Conservation (phyloP, 2,888 invertebrate species). For the Agrypnus murinus region DNA sequence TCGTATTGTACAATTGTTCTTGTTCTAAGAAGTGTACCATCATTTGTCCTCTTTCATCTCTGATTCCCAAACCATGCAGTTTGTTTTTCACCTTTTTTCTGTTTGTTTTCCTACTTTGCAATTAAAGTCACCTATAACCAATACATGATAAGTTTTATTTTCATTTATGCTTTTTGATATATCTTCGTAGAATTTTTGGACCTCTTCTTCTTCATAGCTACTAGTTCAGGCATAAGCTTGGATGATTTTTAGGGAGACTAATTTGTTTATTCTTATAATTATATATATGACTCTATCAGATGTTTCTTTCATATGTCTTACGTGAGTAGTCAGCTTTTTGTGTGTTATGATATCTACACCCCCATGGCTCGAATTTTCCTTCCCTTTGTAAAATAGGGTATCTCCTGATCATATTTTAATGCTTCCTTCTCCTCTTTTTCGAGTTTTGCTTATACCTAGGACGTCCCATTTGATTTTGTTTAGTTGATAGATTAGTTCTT, state of each 20-base stretch:
- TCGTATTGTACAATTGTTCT: neutral
- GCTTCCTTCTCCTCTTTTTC: neutral
- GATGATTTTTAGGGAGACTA: conserved; percentile 5
- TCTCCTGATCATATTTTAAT: neutral
- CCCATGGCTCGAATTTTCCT: conserved; percentile 3
- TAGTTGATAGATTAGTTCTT: too few relatives aligned
- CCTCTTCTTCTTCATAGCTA: neutral
- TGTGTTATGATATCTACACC: neutral
- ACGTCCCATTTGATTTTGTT: too few relatives aligned
- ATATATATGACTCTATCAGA: conserved; percentile 13
- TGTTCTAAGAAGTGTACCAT: conserved; percentile 13
- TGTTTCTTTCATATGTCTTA: conserved; percentile 10
- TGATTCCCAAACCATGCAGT: conserved; percentile 1
- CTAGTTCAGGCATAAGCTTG: too few relatives aligned
- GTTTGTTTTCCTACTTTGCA: too few relatives aligned
- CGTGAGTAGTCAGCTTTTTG: neutral
- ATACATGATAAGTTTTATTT: conserved; percentile 10
- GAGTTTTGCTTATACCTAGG: too few relatives aligned
- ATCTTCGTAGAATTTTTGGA: neutral
- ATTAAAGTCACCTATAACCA: conserved; percentile 1
- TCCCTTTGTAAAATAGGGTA: conserved; percentile 4
- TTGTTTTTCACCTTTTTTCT: conserved; percentile 1
- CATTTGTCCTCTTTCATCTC: too few relatives aligned
- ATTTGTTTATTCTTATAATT: conserved; percentile 5
- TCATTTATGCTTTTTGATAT: conserved; percentile 6